Evolutionary conservation across 2,888 invertebrate genomes (phyloP), one percentile per base, ranked within the genome.

Genomic region (Colletes collaris): DNA sequence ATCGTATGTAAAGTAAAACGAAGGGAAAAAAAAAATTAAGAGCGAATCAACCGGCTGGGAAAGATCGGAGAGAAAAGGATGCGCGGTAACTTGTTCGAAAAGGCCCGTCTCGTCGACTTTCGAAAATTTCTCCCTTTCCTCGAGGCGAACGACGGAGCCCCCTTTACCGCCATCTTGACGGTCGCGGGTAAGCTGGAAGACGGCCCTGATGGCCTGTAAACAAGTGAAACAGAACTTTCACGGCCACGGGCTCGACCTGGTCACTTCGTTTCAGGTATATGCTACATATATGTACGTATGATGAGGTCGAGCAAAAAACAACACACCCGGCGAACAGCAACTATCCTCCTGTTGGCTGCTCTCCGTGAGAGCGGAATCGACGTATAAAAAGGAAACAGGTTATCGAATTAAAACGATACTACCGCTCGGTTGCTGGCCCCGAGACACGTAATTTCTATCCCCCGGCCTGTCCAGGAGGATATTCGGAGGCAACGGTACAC

Each of bases 391-490:
- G 86, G 86, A 89, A 91, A 90, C 92, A 88, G 91, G 90, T 91
- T 91, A 90, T 92, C 91, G 91, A 91, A 91, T 91, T 91, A 89
- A 91, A 92, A 88, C 90, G 90, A 89, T 88, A 85, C 86, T 79
- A 73, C 40, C 53, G 76, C 70, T 44, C 19, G 40, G 76, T 60
- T 70, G 65, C 72, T 66, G 79, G 81, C 79, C 35, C 62, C 79
- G 71, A 86, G 87, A 58, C 87, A 77, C 84, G 86, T 88, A 90
- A 90, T 91, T 91, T 90, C 90, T 90, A 89, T 89, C 91, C 88
- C 80, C 85, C 84, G 88, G 89, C 86, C 82, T 79, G 81, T 65
- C 76, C 71, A 64, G 49, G 59, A 69, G 55, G 40, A 76, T 77
- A 72, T 80, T 85, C 69, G 79, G 77, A 35, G 60, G 66, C 82